Conservation (phyloP, 2,888 invertebrate genomes). For the Macrophya alboannulata region DNA sequence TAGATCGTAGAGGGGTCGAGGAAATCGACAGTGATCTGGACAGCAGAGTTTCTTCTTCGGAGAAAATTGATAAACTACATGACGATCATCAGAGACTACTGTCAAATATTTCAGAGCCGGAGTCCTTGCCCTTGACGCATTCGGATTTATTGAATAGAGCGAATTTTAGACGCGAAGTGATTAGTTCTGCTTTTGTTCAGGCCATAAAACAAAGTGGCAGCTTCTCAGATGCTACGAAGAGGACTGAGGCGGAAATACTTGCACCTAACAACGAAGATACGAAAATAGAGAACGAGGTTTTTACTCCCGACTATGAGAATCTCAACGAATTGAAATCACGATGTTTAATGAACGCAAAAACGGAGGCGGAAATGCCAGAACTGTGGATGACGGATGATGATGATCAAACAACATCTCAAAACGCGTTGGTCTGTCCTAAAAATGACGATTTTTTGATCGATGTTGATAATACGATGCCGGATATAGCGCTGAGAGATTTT, state of each 20-base stretch:
- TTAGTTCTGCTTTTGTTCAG: slow-evolving; percentile 15
- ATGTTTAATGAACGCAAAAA: background rate
- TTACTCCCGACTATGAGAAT: background rate
- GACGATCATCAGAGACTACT: background rate
- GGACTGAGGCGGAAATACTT: background rate
- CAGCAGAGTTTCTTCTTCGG: background rate
- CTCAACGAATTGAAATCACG: background rate
- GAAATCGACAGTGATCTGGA: background rate
- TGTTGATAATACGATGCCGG: background rate
- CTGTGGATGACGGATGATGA: slow-evolving; percentile 28
- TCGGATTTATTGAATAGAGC: slow-evolving; percentile 17
- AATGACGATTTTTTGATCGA: background rate
- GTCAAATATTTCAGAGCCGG: slow-evolving; percentile 1
- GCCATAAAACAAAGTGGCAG: background rate
- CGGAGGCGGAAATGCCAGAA: slow-evolving; percentile 17
- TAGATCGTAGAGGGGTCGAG: background rate
- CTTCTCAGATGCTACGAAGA: background rate
- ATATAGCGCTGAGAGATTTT: slow-evolving; percentile 17
- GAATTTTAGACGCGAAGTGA: slow-evolving; percentile 37
- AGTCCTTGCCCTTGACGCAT: background rate
- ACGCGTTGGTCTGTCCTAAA: background rate
- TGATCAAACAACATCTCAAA: background rate
- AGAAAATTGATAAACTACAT: slow-evolving; percentile 13
- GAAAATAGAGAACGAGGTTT: background rate
- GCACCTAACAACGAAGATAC: background rate